Evolutionary conservation across 2,888 invertebrate genomes (phyloP).

Genomic region (Liposcelis brunnea): DNA sequence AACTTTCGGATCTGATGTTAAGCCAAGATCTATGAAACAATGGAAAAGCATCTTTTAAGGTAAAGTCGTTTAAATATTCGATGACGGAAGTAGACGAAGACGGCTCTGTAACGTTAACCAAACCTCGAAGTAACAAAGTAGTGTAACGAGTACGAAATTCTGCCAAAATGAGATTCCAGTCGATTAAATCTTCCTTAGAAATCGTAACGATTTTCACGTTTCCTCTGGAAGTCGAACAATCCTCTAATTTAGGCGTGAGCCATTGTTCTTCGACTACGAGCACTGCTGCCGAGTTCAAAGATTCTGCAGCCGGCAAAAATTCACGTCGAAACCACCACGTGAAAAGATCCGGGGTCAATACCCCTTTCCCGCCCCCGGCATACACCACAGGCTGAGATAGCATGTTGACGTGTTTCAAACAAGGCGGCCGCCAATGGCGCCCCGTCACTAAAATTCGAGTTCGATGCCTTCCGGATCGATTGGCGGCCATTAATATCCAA

Average conservation of each 20-base stretch:
- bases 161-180: slow-evolving; percentile 21
- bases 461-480: slow-evolving; percentile 29
- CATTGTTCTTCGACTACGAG: slow-evolving; percentile 26
- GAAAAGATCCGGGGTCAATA: slow-evolving; percentile 28
- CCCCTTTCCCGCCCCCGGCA: slow-evolving; percentile 29
- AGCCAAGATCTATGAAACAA: slow-evolving; percentile 30
- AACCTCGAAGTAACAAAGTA: slow-evolving; percentile 19
- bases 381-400: slow-evolving; percentile 31
- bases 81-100: slow-evolving; percentile 16
- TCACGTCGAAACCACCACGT: slow-evolving; percentile 33
- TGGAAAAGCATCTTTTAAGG: slow-evolving; percentile 29
- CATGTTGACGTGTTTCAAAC: slow-evolving; percentile 30
- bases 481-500: slow-evolving; percentile 29
- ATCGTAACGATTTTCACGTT: slow-evolving; percentile 20
- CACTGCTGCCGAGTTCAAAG: slow-evolving; percentile 28
- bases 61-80: slow-evolving; percentile 22
- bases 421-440: slow-evolving; percentile 28
- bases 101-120: slow-evolving; percentile 17
- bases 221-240: slow-evolving; percentile 26
- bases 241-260: slow-evolving; percentile 22
- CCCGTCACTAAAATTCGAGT: slow-evolving; percentile 30
- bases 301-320: slow-evolving; percentile 28
- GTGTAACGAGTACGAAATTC: slow-evolving; percentile 27
- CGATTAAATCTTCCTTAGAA: slow-evolving; percentile 13
- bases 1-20: slow-evolving; percentile 27